phyloP scores from a whole-genome alignment of 1,140 invertebrate species.

The Telenomus remus region DNA sequence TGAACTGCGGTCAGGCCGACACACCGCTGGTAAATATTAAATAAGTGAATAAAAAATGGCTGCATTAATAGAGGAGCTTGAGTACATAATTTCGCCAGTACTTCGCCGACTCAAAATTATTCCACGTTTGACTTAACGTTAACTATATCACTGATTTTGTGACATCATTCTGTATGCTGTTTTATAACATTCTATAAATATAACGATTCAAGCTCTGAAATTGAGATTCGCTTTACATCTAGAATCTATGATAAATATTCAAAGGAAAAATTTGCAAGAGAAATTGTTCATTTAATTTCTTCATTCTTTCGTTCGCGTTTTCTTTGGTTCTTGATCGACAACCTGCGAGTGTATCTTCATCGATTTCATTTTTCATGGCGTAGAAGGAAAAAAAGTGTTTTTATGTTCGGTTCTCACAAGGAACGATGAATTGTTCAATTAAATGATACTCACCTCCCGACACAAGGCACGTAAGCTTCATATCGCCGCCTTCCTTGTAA shows the following conservation, averaged over 20 bases:
- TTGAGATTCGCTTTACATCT: too few species aligned
- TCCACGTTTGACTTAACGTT: conserved; percentile 5
- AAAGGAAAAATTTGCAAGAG: too few species aligned
- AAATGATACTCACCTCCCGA: conserved; percentile 83
- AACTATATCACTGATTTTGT: conserved; percentile 11
- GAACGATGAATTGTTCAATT: conserved; percentile 33
- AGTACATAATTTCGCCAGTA: not conserved
- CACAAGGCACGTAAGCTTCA: conserved; percentile 88
- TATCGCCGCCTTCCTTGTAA: conserved; percentile 87
- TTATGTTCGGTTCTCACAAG: too few species aligned
- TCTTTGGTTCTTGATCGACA: too few species aligned
- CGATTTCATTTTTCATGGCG: too few species aligned
- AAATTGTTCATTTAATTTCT: too few species aligned
- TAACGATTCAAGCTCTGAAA: too few species aligned
- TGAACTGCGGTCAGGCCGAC: not conserved
- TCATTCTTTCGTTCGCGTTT: too few species aligned
- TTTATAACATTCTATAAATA: not conserved
- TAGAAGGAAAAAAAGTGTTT: too few species aligned
- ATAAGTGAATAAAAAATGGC: conserved; percentile 2
- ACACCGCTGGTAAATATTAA: conserved; percentile 5
- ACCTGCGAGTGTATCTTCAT: too few species aligned
- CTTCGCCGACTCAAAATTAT: too few species aligned
- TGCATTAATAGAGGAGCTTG: not conserved
- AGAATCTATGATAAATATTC: too few species aligned
- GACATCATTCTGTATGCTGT: not conserved